These are phyloP conservation scores for Cephalopachus bancanus DNA, from an alignment of 2,797 vertebrate genomes.

Conservation along the genomic window DNA sequence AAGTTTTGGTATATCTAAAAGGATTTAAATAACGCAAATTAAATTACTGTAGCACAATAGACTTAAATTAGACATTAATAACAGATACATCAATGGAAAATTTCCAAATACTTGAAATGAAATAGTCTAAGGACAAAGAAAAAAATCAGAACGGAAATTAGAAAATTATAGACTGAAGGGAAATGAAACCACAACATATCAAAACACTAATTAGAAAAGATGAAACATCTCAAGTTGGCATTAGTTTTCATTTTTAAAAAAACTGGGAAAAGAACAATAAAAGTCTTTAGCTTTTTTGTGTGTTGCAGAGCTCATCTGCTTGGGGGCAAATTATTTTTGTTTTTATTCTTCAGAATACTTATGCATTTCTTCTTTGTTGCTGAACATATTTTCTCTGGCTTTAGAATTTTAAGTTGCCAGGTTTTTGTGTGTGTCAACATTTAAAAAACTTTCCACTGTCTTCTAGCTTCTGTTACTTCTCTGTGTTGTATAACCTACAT, in stretches of 20 bases:
- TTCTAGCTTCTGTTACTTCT: too few relatives aligned
- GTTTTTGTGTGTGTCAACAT: background rate
- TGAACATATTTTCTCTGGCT: background rate
- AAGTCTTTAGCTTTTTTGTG: background rate
- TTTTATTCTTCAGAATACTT: background rate
- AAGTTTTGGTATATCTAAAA: background rate
- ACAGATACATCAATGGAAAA: background rate
- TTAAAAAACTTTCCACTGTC: background rate
- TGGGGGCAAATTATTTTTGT: background rate
- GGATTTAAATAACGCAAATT: background rate
- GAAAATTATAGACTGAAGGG: background rate
- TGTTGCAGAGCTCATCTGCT: background rate
- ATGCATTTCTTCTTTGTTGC: background rate
- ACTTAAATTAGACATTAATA: background rate
- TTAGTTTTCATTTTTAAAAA: background rate
- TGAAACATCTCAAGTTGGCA: background rate
- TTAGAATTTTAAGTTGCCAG: background rate
- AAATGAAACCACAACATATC: background rate
- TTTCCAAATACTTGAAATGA: background rate
- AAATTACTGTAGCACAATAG: background rate
- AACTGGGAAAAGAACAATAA: background rate
- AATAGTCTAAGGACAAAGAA: background rate
- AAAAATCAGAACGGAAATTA: background rate
- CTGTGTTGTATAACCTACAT: background rate
- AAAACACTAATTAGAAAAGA: background rate